phyloP scores from a whole-genome alignment of 2,113 vertebrate species.

The Epinephelus cyanopodus region DNA sequence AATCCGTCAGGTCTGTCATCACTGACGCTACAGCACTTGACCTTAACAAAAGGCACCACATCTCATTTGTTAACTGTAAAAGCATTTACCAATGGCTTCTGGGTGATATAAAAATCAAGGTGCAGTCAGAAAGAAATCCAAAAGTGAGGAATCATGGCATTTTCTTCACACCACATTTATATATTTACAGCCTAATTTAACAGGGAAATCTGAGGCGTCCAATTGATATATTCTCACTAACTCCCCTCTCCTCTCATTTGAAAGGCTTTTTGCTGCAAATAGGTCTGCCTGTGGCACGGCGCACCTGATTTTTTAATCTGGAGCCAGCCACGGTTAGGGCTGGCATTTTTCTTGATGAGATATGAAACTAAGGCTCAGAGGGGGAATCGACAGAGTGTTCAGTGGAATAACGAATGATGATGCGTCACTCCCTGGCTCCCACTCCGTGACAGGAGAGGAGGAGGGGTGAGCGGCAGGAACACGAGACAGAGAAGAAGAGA shows the following conservation, averaged over 20 bases:
- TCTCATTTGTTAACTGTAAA: background rate
- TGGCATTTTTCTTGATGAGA: constrained; percentile 82
- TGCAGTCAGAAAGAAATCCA: constrained; percentile 7
- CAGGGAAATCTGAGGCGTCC: constrained; percentile 31
- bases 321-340: constrained; percentile 52
- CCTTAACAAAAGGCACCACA: background rate
- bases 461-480: constrained; percentile 11
- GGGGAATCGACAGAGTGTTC: constrained; percentile 79
- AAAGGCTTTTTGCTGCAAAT: constrained; percentile 53
- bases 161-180: constrained; percentile 24
- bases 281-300: constrained; percentile 43
- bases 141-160: constrained; percentile 10
- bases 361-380: constrained; percentile 78
- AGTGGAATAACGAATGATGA: constrained; percentile 83
- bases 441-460: constrained; percentile 63
- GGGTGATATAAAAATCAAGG: background rate
- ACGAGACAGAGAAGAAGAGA: background rate
- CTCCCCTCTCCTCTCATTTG: constrained; percentile 34
- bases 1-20: background rate
- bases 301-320: constrained; percentile 74
- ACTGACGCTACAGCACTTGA: background rate
- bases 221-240: constrained; percentile 18
- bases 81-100: background rate
- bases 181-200: constrained; percentile 50
- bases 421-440: constrained; percentile 71